These are phyloP conservation scores for Etheostoma spectabile DNA, from an alignment of 2,113 vertebrate species.

Conservation along the genomic window DNA sequence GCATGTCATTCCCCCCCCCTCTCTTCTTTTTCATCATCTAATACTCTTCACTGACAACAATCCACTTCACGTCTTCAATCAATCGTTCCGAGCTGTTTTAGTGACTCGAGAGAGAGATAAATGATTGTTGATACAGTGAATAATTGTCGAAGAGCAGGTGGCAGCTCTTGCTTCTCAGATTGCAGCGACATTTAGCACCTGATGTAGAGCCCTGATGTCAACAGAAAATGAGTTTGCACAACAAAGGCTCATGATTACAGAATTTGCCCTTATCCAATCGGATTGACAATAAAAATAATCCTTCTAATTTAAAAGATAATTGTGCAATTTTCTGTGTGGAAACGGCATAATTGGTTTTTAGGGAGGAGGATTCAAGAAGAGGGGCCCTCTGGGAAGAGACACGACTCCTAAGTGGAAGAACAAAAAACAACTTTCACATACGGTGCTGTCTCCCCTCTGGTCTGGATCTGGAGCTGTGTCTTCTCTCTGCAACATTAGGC, in stretches of 20 bases:
- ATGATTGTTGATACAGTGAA: slow-evolving; percentile 17
- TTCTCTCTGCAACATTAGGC: slow-evolving; percentile 37
- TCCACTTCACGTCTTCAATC: slow-evolving; percentile 31
- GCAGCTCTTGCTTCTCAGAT: slow-evolving; percentile 4
- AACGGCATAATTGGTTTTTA: slow-evolving; percentile 46
- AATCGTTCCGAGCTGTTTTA: slow-evolving; percentile 22
- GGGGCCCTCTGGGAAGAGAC: slow-evolving; percentile 13
- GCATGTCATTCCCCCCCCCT: too few species aligned
- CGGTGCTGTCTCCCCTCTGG: slow-evolving; percentile 20
- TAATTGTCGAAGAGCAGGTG: slow-evolving; percentile 21
- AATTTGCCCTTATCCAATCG: slow-evolving; percentile 55
- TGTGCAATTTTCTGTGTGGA: slow-evolving; percentile 47
- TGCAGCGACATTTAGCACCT: slow-evolving; percentile 24
- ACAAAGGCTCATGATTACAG: slow-evolving; percentile 63
- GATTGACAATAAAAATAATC: slow-evolving; percentile 62
- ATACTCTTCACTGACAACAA: slow-evolving; percentile 27
- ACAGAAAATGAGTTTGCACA: slow-evolving; percentile 53
- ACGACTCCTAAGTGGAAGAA: slow-evolving; percentile 31
- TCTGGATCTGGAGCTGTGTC: slow-evolving; percentile 21
- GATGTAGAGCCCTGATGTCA: slow-evolving; percentile 29
- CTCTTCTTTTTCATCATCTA: not conserved
- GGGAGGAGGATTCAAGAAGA: slow-evolving; percentile 7
- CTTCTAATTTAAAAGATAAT: slow-evolving; percentile 63
- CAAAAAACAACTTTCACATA: slow-evolving; percentile 42
- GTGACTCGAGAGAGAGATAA: not conserved